A percentile compares a stretch with the other conserved stretches of the same genome.
These are phyloP conservation scores for Calyptommatus sinebrachiatus DNA, from an alignment of 2,113 vertebrate genomes.

Conservation along the genomic window DNA sequence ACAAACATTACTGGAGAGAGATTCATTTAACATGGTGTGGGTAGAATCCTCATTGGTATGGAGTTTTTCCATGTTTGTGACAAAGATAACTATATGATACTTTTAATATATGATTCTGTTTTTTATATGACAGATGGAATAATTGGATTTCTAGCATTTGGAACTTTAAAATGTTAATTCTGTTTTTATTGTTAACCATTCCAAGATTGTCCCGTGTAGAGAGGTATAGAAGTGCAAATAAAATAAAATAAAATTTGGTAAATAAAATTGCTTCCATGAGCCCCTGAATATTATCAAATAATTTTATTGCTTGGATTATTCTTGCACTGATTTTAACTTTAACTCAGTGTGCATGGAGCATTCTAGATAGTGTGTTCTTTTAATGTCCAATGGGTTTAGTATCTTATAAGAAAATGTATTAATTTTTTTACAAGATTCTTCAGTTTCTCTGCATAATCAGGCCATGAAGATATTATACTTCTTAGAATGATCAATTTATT, in stretches of 20 bases:
- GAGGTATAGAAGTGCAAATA: too few species aligned
- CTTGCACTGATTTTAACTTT: not conserved
- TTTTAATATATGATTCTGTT: too few species aligned
- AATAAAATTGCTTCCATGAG: too few species aligned
- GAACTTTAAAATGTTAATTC: not conserved
- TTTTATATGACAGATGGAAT: not conserved
- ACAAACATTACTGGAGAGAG: conserved; percentile 12
- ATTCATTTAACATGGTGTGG: conserved; percentile 15
- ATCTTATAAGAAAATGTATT: not conserved
- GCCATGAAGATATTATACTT: not conserved
- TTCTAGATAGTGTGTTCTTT: too few species aligned
- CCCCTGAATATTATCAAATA: not conserved
- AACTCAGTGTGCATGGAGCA: not conserved
- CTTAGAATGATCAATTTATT: not conserved
- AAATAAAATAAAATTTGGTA: too few species aligned
- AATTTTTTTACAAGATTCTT: not conserved
- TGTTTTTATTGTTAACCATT: too few species aligned
- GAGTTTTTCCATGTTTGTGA: conserved; percentile 43
- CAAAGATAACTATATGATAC: conserved; percentile 14
- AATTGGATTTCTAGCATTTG: not conserved
- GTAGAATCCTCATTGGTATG: conserved; percentile 17
- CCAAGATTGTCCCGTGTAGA: too few species aligned
- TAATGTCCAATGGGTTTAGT: too few species aligned
- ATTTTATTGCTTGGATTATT: not conserved
- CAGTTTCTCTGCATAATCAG: not conserved